Percentiles rank a stretch among this genome's conserved stretches.
phyloP scores from a whole-genome alignment of 1,140 invertebrate genomes.

The Augochlora pura region DNA sequence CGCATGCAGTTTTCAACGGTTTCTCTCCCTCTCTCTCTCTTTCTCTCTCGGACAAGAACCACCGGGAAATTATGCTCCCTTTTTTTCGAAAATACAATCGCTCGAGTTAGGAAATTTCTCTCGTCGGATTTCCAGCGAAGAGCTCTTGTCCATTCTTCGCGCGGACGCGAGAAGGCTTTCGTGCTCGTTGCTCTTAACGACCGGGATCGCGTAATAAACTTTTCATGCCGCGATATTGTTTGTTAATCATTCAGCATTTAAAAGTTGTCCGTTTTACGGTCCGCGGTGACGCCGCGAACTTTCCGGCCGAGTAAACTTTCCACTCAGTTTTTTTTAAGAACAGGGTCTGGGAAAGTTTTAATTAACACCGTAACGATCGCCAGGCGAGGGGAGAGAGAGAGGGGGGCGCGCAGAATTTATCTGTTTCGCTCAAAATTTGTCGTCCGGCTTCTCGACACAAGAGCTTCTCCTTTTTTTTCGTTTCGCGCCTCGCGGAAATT shows the following conservation, averaged over 20 bases:
- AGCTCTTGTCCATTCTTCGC: neutral
- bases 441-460: neutral
- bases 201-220: neutral
- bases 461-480: neutral
- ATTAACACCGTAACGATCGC: neutral
- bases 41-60: too few relatives aligned
- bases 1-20: neutral
- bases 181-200: neutral
- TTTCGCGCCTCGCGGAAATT: neutral
- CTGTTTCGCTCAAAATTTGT: neutral
- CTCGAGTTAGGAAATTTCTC: too few relatives aligned
- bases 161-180: neutral
- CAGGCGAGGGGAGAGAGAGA: neutral
- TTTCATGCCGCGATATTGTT: neutral
- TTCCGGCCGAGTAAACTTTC: neutral
- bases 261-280: neutral
- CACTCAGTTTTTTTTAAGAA: neutral
- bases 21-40: too few relatives aligned
- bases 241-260: conserved; percentile 6
- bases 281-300: neutral
- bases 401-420: neutral
- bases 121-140: too few relatives aligned
- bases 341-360: neutral
- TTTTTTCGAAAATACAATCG: neutral
- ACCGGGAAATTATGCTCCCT: neutral